Evolutionary conservation across 1,140 invertebrate genomes (phyloP).

Genomic region (Stenopsyche tienmushanensis): DNA sequence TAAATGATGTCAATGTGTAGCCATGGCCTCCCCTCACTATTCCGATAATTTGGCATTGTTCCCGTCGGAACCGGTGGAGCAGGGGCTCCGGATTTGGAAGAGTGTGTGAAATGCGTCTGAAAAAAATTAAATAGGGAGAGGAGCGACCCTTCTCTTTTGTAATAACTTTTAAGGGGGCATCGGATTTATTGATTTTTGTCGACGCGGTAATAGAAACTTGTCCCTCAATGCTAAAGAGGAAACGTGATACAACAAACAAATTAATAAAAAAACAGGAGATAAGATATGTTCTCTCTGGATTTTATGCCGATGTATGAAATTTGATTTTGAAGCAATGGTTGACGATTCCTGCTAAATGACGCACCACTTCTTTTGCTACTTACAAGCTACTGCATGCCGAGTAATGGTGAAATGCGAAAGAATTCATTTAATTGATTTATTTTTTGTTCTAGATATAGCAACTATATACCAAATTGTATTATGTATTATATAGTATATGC

Average conservation of each 20-base stretch:
- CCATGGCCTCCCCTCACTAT: constrained; percentile 21
- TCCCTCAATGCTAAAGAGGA: background rate
- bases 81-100: constrained; percentile 20
- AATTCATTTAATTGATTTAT: too few species aligned
- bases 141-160: constrained; percentile 31
- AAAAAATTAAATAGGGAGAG: constrained; percentile 40
- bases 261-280: background rate
- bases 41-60: constrained; percentile 39
- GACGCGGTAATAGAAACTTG: constrained; percentile 11
- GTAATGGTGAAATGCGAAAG: too few species aligned
- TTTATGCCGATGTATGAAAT: too few species aligned
- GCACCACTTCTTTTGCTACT: too few species aligned
- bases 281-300: too few species aligned
- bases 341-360: too few species aligned
- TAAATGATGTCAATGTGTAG: constrained; percentile 36
- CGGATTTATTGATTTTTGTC: constrained; percentile 42
- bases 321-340: too few species aligned
- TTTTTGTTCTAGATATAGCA: too few species aligned
- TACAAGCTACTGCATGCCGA: too few species aligned
- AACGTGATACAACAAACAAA: background rate
- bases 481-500: too few species aligned
- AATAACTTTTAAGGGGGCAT: constrained; percentile 41
- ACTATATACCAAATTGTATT: too few species aligned
- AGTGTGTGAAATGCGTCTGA: constrained; percentile 41
- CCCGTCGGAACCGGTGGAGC: constrained; percentile 15